Conservation (phyloP, 2,888 invertebrate species). For the Pheosia tremula region DNA sequence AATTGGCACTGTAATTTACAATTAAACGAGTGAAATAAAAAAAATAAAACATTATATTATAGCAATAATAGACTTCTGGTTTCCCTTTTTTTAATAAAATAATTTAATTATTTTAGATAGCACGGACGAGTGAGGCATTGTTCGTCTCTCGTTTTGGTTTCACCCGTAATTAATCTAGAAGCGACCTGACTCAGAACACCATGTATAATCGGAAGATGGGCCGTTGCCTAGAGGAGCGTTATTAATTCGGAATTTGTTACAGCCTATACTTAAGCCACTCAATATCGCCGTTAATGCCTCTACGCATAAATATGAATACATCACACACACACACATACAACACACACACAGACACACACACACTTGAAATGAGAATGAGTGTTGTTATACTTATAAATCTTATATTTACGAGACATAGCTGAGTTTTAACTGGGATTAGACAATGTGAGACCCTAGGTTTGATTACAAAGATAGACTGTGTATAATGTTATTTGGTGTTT, state of each 20-base stretch:
- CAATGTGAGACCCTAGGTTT: too few species aligned
- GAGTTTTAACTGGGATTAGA: neutral
- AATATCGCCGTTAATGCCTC: conserved; percentile 61
- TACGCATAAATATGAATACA: conserved; percentile 65
- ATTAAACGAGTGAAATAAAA: too few species aligned
- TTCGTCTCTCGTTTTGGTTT: neutral
- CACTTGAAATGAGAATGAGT: conserved; percentile 10
- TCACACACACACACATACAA: conserved; percentile 49
- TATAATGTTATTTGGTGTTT: too few species aligned
- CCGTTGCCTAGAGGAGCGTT: conserved; percentile 67
- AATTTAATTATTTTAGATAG: too few species aligned
- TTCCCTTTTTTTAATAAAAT: too few species aligned
- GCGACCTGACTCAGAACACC: conserved; percentile 34
- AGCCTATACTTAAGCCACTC: conserved; percentile 74
- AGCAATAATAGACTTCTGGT: too few species aligned
- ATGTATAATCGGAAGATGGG: conserved; percentile 52
- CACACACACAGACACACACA: conserved; percentile 35
- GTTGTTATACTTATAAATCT: conserved; percentile 1
- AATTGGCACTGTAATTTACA: too few species aligned
- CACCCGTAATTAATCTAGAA: neutral
- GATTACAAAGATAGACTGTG: too few species aligned
- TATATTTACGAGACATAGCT: neutral
- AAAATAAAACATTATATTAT: too few species aligned
- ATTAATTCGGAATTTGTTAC: conserved; percentile 82
- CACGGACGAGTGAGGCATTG: too few species aligned